Conservation (phyloP, 2,888 invertebrate species). For the Sarcophaga subvicina region DNA sequence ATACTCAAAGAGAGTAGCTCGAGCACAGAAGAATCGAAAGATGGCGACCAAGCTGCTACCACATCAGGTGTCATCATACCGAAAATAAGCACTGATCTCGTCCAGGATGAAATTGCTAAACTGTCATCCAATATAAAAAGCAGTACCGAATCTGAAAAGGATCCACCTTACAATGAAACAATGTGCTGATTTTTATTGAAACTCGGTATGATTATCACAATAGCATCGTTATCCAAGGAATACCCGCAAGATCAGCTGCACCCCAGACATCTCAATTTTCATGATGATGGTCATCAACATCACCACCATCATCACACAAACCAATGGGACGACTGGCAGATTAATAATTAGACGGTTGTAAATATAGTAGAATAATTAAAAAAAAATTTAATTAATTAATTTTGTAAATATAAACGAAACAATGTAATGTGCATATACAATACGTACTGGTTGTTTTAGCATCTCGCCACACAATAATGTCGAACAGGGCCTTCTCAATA, state of each 20-base stretch:
- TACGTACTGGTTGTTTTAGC: conserved; percentile 46
- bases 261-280: background rate
- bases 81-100: conserved; percentile 81
- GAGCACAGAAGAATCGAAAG: conserved; percentile 81
- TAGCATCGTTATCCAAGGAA: background rate
- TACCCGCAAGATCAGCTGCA: background rate
- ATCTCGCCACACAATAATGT: conserved; percentile 14
- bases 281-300: background rate
- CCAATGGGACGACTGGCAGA: background rate
- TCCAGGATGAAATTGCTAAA: conserved; percentile 82
- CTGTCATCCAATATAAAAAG: conserved; percentile 82
- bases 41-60: conserved; percentile 72
- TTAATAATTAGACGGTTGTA: conserved; percentile 34
- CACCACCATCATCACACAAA: background rate
- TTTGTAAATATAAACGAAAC: conserved; percentile 29
- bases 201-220: conserved; percentile 7
- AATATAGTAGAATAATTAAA: conserved; percentile 29
- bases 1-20: conserved; percentile 82
- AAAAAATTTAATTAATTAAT: background rate
- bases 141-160: conserved; percentile 82
- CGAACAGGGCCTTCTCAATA: background rate
- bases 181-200: conserved; percentile 80
- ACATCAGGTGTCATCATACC: conserved; percentile 75
- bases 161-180: conserved; percentile 82
- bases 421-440: conserved; percentile 56